Evolutionary conservation across 2,113 vertebrate genomes (phyloP), one percentile per base, ranked within the genome.

Genomic region (Halichoeres trimaculatus): DNA sequence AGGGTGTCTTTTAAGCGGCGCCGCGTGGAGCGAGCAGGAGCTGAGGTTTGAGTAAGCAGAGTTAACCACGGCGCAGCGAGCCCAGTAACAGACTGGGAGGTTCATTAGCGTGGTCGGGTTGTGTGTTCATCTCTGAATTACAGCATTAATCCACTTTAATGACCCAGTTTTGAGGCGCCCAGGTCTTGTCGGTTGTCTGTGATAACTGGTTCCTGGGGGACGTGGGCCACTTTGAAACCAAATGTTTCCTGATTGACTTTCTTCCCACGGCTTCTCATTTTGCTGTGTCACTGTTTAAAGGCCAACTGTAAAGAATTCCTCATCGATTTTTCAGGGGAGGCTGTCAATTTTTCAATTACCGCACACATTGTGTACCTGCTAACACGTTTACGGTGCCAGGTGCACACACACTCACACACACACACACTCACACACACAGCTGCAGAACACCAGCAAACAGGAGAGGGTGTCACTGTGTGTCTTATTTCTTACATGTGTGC

Each of bases 101-200:
- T 82, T 84, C 68, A 75, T 82, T 79, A 77, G 66, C 34, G 76
- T 52, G 60, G 67, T 64, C 65, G 63, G 64, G 60, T 86, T 86
- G 74, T 82, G 75, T 78, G 82, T 87, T 86, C 78, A 47, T 61
- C 71, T 84, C 73, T 50, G 79, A 90, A 90, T 80, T 81, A 88
- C 85, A 87, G 69, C 76, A 90, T 89, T 85, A 91, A 93, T 91
- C 82, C 80, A 89, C 81, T 91, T 90, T 79, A 88, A 90, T 83
- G 83, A 85, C 87, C 89, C 78, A 89, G 74, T 91, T 92, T 83
- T 79, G 60, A 80, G 70, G 80, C 59, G 34, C 79, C 84, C 85
- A 53, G 76, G 82, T 81, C 88, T 86, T 87, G 80, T 86, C 78
- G 72, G 70, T 80, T 71, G 79, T 86, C 78, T 93, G 84, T 80